Conservation (phyloP, 2,888 invertebrate species). For the Therioaphis trifolii region DNA sequence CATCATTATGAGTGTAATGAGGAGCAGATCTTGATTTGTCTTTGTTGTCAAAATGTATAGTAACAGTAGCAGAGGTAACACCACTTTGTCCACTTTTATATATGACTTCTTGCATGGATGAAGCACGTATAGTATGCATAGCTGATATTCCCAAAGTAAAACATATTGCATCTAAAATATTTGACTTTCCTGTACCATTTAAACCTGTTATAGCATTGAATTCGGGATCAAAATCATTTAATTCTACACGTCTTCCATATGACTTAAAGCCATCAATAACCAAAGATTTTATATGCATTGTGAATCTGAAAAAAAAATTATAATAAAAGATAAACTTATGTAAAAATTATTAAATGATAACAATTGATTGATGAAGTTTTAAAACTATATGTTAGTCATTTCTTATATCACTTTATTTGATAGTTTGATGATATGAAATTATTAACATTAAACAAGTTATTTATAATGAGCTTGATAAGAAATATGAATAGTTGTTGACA, state of each 20-base stretch:
- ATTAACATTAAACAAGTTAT: too few relatives aligned
- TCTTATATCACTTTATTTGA: too few relatives aligned
- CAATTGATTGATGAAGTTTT: too few relatives aligned
- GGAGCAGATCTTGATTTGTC: slow-evolving; percentile 85
- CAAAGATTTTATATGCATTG: slow-evolving; percentile 92
- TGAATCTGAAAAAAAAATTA: slow-evolving; percentile 54
- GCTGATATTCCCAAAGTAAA: slow-evolving; percentile 91
- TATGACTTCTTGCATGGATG: slow-evolving; percentile 92
- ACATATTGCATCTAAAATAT: slow-evolving; percentile 96
- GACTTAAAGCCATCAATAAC: slow-evolving; percentile 98
- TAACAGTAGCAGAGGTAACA: slow-evolving; percentile 93
- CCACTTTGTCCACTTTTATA: slow-evolving; percentile 98
- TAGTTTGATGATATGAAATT: too few relatives aligned
- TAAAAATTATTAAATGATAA: not conserved
- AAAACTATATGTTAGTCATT: too few relatives aligned
- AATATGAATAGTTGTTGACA: too few relatives aligned
- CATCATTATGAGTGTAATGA: slow-evolving; percentile 90
- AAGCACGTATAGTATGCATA: slow-evolving; percentile 75
- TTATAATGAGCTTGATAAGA: too few relatives aligned
- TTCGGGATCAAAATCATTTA: slow-evolving; percentile 90
- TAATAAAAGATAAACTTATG: not conserved
- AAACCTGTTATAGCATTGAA: slow-evolving; percentile 99
- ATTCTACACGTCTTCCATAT: slow-evolving; percentile 91
- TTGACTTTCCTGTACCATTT: slow-evolving; percentile 98
- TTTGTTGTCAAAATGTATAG: slow-evolving; percentile 93